Evolutionary conservation across 2,888 invertebrate species (phyloP), one percentile per base, ranked within the genome.

Genomic region (Sarcophaga rosellei): DNA sequence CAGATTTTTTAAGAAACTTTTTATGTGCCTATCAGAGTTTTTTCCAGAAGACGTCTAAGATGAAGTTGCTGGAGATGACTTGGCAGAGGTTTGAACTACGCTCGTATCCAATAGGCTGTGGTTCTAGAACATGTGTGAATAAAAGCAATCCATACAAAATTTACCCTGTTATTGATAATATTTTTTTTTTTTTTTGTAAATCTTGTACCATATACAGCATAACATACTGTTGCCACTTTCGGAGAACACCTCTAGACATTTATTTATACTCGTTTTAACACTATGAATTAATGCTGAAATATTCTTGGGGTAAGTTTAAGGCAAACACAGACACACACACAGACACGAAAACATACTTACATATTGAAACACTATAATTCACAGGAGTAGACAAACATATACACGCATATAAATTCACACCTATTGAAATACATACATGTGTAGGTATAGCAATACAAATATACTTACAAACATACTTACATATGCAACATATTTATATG

Each of bases 201-300:
- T 35, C 10, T 10, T 10, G 8, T 2, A 35, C 35, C 10, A 35
- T 35, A 35, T 35, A 35, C 6, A 35, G 8, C 35, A 6, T 35
- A 35, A 35, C 35, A 35, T 35, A 70, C 69, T 70, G 17, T 57
- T 25, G n/a, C 25, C 25, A 70, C 23, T 53, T 53, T 17, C n/a
- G 10, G 35, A 35, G 10, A 35, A 11, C 11, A 53, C 59, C 35
- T 59, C 6, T 15, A 72, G 20, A 20, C 72, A 72, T 72, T 59
- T 57, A 73, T 62, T 62, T 63, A n/a, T 47, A 74, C 74, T 53
- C 65, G 63, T 53, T 74, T 53, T 75, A 75, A 65, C 63, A 75
- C 63, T n/a, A 63, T 15, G 23, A 77, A 78, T 53, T 70, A 70
- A 45, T 78, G 69, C 57, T 78, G 4, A 78, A 65, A 70, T 78